Evolutionary conservation across 2,797 vertebrate genomes (phyloP).

Genomic region (Myotis vivesi): DNA sequence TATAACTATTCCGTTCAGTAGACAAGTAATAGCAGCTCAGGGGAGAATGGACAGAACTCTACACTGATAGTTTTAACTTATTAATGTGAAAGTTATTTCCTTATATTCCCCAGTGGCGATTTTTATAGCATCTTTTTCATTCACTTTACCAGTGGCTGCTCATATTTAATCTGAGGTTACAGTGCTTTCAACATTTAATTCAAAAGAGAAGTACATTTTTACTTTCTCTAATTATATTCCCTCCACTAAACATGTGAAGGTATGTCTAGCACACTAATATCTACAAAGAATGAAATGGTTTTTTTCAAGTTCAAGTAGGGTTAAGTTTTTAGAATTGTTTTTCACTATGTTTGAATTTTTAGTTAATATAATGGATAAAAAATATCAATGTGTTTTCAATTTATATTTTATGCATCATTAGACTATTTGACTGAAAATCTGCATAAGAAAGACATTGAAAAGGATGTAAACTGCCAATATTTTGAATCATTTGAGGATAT

Average conservation of each 20-base stretch:
- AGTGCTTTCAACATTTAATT: slow-evolving; percentile 53
- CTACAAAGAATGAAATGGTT: not conserved
- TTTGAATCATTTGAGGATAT: not conserved
- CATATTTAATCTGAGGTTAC: slow-evolving; percentile 48
- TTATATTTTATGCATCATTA: slow-evolving; percentile 1
- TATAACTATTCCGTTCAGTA: not conserved
- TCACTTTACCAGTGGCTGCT: slow-evolving; percentile 44
- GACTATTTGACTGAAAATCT: not conserved
- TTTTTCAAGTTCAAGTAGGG: not conserved
- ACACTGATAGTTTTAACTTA: slow-evolving; percentile 47
- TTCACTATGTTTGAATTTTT: not conserved
- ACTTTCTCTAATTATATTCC: slow-evolving; percentile 55
- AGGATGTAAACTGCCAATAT: not conserved
- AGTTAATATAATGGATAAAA: not conserved
- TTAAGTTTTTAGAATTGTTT: not conserved
- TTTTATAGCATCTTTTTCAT: slow-evolving; percentile 48
- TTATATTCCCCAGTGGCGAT: slow-evolving; percentile 52
- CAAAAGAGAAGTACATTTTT: slow-evolving; percentile 24
- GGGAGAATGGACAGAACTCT: slow-evolving; percentile 40
- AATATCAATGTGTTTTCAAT: not conserved
- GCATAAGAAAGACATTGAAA: not conserved
- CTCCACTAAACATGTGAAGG: not conserved
- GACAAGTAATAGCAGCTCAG: slow-evolving; percentile 43
- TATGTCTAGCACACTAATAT: not conserved
- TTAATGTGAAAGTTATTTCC: slow-evolving; percentile 62